These are phyloP conservation scores for Dolichomitus sp. DNA, from an alignment of 2,888 invertebrate species.

Conservation along the genomic window DNA sequence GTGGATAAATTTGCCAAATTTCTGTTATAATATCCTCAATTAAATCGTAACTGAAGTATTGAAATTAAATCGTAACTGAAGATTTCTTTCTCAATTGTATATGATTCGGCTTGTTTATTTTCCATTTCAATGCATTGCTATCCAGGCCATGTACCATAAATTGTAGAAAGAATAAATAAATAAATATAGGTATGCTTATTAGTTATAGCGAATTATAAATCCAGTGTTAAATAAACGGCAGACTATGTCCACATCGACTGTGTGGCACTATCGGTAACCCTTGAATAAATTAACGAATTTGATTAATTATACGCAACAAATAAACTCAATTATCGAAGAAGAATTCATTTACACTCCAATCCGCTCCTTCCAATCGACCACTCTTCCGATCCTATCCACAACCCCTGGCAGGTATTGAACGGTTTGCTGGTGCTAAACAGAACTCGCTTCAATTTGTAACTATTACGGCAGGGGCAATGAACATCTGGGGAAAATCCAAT, in stretches of 20 bases:
- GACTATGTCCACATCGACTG: constrained; percentile 29
- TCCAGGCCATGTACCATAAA: neutral
- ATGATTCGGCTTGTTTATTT: too few species aligned
- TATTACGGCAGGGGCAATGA: constrained; percentile 6
- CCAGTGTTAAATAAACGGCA: constrained; percentile 24
- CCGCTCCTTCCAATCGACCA: neutral
- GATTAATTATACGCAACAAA: constrained; percentile 51
- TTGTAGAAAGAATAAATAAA: neutral
- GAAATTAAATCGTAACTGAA: too few species aligned
- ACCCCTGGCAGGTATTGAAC: constrained; percentile 27
- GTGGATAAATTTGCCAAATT: too few species aligned
- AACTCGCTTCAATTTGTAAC: constrained; percentile 44
- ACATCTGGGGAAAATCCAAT: constrained; percentile 25
- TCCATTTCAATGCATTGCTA: too few species aligned
- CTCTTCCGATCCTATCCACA: neutral
- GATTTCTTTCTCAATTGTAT: too few species aligned
- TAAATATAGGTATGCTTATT: neutral
- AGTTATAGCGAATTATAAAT: constrained; percentile 20
- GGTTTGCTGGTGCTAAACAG: constrained; percentile 24
- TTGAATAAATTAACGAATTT: constrained; percentile 59
- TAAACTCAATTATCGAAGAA: constrained; percentile 61
- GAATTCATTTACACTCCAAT: constrained; percentile 29
- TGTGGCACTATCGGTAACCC: neutral
- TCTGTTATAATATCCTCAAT: too few species aligned
- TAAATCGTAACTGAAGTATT: too few species aligned